These are phyloP conservation scores for Orthosia gracilis DNA, from an alignment of 2,888 invertebrate genomes.

Conservation along the genomic window DNA sequence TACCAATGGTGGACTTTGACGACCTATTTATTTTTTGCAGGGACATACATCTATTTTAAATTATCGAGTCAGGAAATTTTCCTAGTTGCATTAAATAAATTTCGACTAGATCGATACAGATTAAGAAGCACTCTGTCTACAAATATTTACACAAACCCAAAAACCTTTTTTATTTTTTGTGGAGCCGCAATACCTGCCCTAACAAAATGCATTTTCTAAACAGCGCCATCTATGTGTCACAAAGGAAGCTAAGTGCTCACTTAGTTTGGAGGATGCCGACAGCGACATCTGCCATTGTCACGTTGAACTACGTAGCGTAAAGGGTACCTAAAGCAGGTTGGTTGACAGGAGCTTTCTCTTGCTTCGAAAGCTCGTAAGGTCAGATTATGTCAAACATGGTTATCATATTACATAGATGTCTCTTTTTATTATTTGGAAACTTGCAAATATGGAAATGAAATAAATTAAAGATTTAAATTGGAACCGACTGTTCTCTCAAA, in stretches of 20 bases:
- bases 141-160: background rate
- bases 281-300: conserved; percentile 61
- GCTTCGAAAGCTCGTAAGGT: background rate
- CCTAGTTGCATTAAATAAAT: too few relatives aligned
- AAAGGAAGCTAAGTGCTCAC: conserved; percentile 23
- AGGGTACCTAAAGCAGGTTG: background rate
- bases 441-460: background rate
- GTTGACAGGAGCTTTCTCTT: conserved; percentile 15
- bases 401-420: conserved; percentile 43
- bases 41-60: too few relatives aligned
- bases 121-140: too few relatives aligned
- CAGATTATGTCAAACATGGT: background rate
- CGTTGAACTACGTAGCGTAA: conserved; percentile 38
- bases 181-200: background rate
- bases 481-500: too few relatives aligned
- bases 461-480: background rate
- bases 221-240: conserved; percentile 74
- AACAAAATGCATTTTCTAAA: background rate
- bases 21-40: too few relatives aligned
- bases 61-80: too few relatives aligned
- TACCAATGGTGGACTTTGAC: too few relatives aligned
- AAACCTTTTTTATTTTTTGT: background rate
- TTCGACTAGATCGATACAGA: too few relatives aligned
- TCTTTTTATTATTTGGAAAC: conserved; percentile 28
- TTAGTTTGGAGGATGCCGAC: conserved; percentile 8